Percentiles rank a stretch among this genome's conserved stretches.
These are phyloP conservation scores for Eupithecia centaureata DNA, from an alignment of 2,888 invertebrate genomes.

Conservation along the genomic window DNA sequence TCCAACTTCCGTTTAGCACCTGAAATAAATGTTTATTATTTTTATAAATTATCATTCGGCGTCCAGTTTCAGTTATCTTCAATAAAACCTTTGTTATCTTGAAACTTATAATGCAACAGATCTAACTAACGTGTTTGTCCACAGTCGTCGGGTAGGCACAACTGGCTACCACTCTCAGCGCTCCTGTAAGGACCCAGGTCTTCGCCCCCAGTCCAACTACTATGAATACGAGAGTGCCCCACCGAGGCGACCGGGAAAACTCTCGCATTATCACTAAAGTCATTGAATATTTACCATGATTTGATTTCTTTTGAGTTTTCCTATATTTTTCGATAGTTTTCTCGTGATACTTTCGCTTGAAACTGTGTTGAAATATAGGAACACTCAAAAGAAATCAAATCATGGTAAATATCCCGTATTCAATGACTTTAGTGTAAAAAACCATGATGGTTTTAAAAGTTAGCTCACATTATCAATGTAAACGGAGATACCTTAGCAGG, in stretches of 20 bases:
- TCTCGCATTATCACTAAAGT: slow-evolving; percentile 80
- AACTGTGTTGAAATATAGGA: too few species aligned
- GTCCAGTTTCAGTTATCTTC: neutral
- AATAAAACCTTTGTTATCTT: neutral
- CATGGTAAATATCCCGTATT: too few species aligned
- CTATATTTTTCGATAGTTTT: neutral
- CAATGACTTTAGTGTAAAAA: too few species aligned
- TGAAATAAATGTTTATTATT: too few species aligned
- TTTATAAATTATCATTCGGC: neutral
- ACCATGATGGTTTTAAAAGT: too few species aligned
- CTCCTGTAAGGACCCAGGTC: slow-evolving; percentile 81
- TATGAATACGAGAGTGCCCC: slow-evolving; percentile 93
- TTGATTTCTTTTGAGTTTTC: too few species aligned
- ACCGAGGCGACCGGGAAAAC: slow-evolving; percentile 72
- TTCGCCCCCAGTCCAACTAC: slow-evolving; percentile 91
- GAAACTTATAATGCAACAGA: neutral
- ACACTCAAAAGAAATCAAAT: too few species aligned
- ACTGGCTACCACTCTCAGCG: slow-evolving; percentile 85
- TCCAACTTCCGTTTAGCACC: too few species aligned
- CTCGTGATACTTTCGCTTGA: too few species aligned
- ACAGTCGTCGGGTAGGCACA: slow-evolving; percentile 73
- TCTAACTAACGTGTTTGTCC: slow-evolving; percentile 19
- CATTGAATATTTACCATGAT: too few species aligned
- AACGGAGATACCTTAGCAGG: neutral
- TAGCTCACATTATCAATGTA: too few species aligned